Evolutionary conservation across 1,140 invertebrate species (phyloP).

Genomic region (Drosophila sulfurigaster): DNA sequence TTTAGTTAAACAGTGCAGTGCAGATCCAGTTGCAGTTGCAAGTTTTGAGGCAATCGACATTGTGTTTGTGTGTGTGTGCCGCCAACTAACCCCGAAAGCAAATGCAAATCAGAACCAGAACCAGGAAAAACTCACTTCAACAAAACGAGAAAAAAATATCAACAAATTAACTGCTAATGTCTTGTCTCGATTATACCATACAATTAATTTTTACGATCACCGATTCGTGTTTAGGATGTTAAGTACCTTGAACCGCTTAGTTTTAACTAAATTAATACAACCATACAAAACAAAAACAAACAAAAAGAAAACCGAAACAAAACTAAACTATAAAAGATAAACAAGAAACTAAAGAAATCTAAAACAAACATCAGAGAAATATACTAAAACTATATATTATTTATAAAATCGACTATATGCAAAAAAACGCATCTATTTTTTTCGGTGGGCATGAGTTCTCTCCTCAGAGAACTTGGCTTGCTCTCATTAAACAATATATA

Average conservation of each 20-base stretch:
- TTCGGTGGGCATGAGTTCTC: constrained; percentile 16
- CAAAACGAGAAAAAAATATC: constrained; percentile 15
- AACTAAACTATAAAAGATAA: constrained; percentile 16
- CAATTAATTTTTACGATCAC: constrained; percentile 60
- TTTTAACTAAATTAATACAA: constrained; percentile 74
- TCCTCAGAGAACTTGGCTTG: constrained; percentile 8
- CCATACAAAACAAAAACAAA: constrained; percentile 32
- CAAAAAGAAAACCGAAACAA: constrained; percentile 28
- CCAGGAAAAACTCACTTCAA: constrained; percentile 41
- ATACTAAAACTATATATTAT: constrained; percentile 67
- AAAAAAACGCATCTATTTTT: constrained; percentile 29
- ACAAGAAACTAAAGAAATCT: constrained; percentile 3
- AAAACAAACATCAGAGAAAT: constrained; percentile 47
- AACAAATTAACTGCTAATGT: constrained; percentile 67
- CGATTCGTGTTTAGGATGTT: constrained; percentile 77
- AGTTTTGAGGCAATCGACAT: constrained; percentile 34
- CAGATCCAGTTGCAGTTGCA: constrained; percentile 33
- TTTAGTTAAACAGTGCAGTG: constrained; percentile 37
- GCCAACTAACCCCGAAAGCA: constrained; percentile 43
- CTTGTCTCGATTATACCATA: constrained; percentile 59
- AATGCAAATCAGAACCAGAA: constrained; percentile 28
- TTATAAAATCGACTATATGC: constrained; percentile 51
- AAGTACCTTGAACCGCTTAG: constrained; percentile 77
- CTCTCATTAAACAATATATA: background rate
- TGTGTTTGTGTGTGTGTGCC: constrained; percentile 26